These are phyloP conservation scores for Thereva nobilitata DNA, from an alignment of 2,888 invertebrate species.

Conservation along the genomic window DNA sequence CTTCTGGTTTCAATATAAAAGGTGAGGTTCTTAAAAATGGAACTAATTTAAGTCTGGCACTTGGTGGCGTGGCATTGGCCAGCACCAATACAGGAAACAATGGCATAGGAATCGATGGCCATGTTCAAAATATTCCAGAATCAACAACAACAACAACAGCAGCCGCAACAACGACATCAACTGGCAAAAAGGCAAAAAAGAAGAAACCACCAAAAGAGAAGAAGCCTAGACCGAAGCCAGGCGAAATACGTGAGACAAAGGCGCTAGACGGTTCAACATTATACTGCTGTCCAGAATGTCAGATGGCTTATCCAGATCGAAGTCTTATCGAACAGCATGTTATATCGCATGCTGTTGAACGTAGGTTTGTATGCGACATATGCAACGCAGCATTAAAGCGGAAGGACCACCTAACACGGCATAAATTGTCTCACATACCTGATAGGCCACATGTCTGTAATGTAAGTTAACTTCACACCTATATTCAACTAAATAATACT, in stretches of 20 bases:
- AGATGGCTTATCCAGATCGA: constrained; percentile 87
- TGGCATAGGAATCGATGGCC: constrained; percentile 36
- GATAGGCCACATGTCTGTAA: constrained; percentile 87
- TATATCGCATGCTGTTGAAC: constrained; percentile 83
- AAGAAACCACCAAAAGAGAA: constrained; percentile 70
- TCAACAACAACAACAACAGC: constrained; percentile 57
- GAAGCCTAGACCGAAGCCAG: constrained; percentile 75
- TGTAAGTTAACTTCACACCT: constrained; percentile 56
- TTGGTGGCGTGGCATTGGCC: constrained; percentile 54
- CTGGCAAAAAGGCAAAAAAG: constrained; percentile 59
- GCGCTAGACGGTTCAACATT: constrained; percentile 80
- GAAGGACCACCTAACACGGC: constrained; percentile 83
- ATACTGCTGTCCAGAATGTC: constrained; percentile 86
- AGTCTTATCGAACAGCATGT: constrained; percentile 82
- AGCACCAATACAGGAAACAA: constrained; percentile 42
- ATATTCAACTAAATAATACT: not conserved
- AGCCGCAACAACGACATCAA: constrained; percentile 51
- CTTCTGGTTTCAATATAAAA: constrained; percentile 52
- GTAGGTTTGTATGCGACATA: constrained; percentile 84
- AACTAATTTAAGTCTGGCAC: constrained; percentile 56
- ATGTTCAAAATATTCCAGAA: constrained; percentile 40
- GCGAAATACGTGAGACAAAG: constrained; percentile 61
- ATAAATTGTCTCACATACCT: constrained; percentile 87
- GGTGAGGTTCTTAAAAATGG: constrained; percentile 57
- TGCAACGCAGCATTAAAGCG: constrained; percentile 86